Base-by-base conservation (phyloP, 2,888 invertebrate genomes). In the Tetanocera ferruginea region DNA sequence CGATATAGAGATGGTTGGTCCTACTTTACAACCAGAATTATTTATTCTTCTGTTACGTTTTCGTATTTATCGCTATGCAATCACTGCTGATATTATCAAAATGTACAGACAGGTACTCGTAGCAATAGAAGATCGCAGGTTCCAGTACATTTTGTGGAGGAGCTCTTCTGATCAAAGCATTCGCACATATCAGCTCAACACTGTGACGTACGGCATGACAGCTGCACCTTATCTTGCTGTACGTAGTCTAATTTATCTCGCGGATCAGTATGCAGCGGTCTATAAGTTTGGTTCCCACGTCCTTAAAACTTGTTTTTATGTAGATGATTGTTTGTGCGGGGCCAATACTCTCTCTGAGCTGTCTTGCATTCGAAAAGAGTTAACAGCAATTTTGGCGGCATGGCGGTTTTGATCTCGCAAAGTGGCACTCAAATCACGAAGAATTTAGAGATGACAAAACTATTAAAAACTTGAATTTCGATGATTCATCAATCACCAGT, bases 41-140 rank as follows among this genome's bases (percentile, higher is more conserved):
- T 49, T 9, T 49, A 49, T 49, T 49, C 14, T 49, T 9, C 60
- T 5, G 17, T 23, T 3, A 60, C 60, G 19, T 60, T 49, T 60
- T 3, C 51, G 3, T 5, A n/a, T 9, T 23, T 79, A 11, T 57
- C 76, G 73, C 74, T 77, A 9, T 81, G 67, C 62, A 1, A 60
- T 60, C 0, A 60, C 60, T 8, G 60, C 60, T 5, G 60, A 60
- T 11, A 60, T 60, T 11, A 0, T 19, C 14, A 25, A 60, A 11
- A 60, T 60, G 60, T 60, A 60, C 11, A 19, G 60, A 11, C 60
- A 60, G 23, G 25, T 60, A 0, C 23, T 23, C 3, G 9, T 23
- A 19, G 60, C 0, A 0, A n/a, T 25, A 60, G 14, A 60, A 19
- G 60, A 60, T 60, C 60, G 60, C 9, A 19, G 11, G 28, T 60